Evolutionary conservation across 23 tunicate genomes (phyloP).

Genomic region (Aplidium turbinatum): DNA sequence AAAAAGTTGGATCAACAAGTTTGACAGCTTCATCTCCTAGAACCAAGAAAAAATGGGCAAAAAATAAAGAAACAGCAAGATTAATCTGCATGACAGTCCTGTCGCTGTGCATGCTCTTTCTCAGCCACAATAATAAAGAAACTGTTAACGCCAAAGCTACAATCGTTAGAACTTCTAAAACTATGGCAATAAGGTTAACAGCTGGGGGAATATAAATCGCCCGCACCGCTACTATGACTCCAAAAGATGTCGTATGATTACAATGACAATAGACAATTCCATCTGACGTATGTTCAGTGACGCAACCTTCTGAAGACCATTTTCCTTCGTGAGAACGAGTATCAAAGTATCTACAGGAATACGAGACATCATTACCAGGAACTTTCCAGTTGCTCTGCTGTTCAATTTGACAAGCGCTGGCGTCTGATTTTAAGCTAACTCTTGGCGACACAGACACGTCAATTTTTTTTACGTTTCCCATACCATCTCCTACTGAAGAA

Average conservation of each 20-base stretch:
- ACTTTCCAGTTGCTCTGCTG: neutral
- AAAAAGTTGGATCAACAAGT: conserved; percentile 4
- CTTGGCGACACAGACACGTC: neutral
- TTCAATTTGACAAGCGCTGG: neutral
- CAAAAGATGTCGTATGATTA: conserved; percentile 76
- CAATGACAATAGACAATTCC: conserved; percentile 30
- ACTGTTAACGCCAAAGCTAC: conserved; percentile 41
- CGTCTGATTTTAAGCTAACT: neutral
- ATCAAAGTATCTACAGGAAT: conserved; percentile 23
- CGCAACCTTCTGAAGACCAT: conserved; percentile 60
- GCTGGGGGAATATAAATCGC: conserved; percentile 44
- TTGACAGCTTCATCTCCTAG: conserved; percentile 10
- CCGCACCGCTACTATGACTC: conserved; percentile 59
- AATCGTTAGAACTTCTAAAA: conserved; percentile 38
- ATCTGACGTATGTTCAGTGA: neutral
- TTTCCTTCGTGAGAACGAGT: neutral
- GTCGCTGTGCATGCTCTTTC: conserved; percentile 41
- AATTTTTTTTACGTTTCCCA: neutral
- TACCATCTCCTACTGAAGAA: neutral
- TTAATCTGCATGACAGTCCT: conserved; percentile 58
- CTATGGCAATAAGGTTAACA: conserved; percentile 23
- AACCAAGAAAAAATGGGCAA: conserved; percentile 47
- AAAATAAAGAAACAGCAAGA: conserved; percentile 42
- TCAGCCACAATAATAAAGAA: conserved; percentile 35
- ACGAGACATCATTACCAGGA: neutral